Base-by-base conservation (phyloP, 2,888 invertebrate species). In the Chromoteleia sp. region DNA sequence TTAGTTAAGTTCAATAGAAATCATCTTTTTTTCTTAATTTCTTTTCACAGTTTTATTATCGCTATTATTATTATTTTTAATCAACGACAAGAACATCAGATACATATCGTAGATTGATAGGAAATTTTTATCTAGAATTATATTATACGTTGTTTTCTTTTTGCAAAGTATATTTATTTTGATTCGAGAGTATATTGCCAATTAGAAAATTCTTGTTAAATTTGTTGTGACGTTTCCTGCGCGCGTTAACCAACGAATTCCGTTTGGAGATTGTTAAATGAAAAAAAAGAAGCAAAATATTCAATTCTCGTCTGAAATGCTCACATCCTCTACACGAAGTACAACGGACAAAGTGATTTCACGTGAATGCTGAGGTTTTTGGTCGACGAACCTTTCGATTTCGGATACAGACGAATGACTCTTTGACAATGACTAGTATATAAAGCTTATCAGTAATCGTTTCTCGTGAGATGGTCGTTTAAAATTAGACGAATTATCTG, bases 361-460 rank as follows among this genome's bases (percentile, higher is more conserved):
- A 73, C 76, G 71, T 71, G 82, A 78, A 79, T 75, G 70, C 78
- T 75, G 82, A 82, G 75, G 61, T 75, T 78, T 75, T 82, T 73
- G 83, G 83, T 85, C 86, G 84, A 84, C 85, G 80, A 82, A 84
- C 67, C 86, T 83, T 87, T 87, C 82, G 83, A 87, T 84, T 87
- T 88, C 86, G 86, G 81, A 86, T 54, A 59, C n/a, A 85, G 83
- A 84, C 82, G 86, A 87, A 87, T 86, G 84, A 88, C 83, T 89
- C 85, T 89, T 86, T 89, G 89, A 89, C 89, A 89, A 89, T 89
- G 88, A 89, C 85, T 89, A 89, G 87, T 83, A 84, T 85, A 80
- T 88, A 87, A 88, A 82, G 84, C 86, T 85, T 39, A 88, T 87
- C 86, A 84, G 83, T 87, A 86, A 87, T 85, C 85, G 84, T 85